A percentile compares a stretch with the other conserved stretches of the same genome.
Conservation (phyloP, 2,113 vertebrate species). For the Silurus glanis region DNA sequence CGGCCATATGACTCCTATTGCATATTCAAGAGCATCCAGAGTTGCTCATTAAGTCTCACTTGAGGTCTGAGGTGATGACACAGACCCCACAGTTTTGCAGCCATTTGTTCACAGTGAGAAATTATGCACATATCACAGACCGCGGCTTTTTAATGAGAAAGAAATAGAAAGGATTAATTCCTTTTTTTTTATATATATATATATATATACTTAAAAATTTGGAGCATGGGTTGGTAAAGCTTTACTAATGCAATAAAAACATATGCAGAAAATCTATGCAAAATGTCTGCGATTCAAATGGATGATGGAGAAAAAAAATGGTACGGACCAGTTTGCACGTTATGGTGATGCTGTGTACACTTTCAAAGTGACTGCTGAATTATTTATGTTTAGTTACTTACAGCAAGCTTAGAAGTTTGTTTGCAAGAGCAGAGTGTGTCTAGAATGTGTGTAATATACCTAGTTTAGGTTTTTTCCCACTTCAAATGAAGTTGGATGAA, state of each 20-base stretch:
- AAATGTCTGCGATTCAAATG: constrained; percentile 28
- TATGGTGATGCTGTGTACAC: constrained; percentile 11
- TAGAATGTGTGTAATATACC: neutral
- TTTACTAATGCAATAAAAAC: constrained; percentile 17
- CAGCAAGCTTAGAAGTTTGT: neutral
- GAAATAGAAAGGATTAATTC: constrained; percentile 37
- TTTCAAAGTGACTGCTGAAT: constrained; percentile 39
- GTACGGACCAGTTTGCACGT: constrained; percentile 34
- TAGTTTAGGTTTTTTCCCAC: neutral
- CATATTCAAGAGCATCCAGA: constrained; percentile 46
- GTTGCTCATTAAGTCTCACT: constrained; percentile 50
- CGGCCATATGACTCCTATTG: constrained; percentile 38
- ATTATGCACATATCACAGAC: constrained; percentile 42
- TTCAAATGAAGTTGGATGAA: neutral
- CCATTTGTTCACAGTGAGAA: constrained; percentile 42
- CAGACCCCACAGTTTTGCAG: constrained; percentile 23
- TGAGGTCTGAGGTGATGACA: constrained; percentile 30
- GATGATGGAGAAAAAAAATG: neutral
- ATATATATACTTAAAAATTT: neutral
- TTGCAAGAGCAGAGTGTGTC: neutral
- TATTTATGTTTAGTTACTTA: constrained; percentile 35
- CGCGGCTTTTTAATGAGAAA: constrained; percentile 40
- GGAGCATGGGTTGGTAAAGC: neutral
- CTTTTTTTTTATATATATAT: neutral
- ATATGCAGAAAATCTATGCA: constrained; percentile 22